Base-by-base conservation (phyloP, 1,140 invertebrate species). In the Babylonia areolata region DNA sequence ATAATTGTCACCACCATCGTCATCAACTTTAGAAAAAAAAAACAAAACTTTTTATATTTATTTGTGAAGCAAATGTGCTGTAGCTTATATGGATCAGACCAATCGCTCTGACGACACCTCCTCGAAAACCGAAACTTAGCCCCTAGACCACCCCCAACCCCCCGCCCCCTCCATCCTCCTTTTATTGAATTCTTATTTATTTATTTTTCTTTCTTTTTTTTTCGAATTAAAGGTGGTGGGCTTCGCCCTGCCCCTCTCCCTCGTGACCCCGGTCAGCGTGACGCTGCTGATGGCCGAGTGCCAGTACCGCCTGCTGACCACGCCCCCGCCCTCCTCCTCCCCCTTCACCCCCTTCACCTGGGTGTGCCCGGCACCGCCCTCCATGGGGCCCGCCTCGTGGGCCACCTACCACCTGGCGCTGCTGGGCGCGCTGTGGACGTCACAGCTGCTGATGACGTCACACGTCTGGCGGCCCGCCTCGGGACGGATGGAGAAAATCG, bases 381-480 rank as follows among this genome's bases (percentile, higher is more conserved):
- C 58, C 20, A 23, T 5, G 0, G 12, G 58, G 58, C 20, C 58
- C 73, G 58, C 20, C 79, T 73, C 20, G 33, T 69, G 31, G 23
- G 40, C 54, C 77, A 84, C 87, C 28, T 89, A 88, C 37, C 90
- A 92, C 82, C 85, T 91, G 31, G 85, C 89, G 15, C 86, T 98
- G 82, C 92, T 93, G 31, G 88, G 86, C 1, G 81, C 99, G 6
- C 98, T 98, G 97, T 95, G 99, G 54, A 94, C 99, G 6, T 98
- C 98, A 0, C 98, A 99, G 94, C 97, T 97, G 0, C 98, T 98
- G 97, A 97, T 99, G n/a, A 98, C 98, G 0, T 95, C 99, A 71
- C 98, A 99, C 92, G 98, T 99, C 79, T 99, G 98, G 98, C 98
- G 97, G 2, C 98, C 99, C 0, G 98, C 99, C 95, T 98, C 98